Conservation (phyloP, 1,140 invertebrate genomes). For the Homalodisca vitripennis region DNA sequence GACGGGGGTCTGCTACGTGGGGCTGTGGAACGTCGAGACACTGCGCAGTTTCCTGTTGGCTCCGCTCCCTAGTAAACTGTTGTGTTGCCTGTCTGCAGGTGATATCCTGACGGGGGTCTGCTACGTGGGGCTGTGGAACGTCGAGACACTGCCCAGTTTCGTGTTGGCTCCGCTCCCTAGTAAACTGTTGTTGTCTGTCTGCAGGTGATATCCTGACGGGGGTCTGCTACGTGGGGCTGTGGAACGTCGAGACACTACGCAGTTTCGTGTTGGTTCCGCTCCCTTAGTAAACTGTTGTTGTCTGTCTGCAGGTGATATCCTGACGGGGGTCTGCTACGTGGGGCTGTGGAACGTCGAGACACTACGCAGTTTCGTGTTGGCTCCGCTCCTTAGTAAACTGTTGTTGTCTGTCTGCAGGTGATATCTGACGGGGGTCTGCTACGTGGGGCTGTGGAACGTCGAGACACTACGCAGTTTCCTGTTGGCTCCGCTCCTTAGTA, state of each 20-base stretch:
- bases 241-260: constrained; percentile 83
- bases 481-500: constrained; percentile 85
- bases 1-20: constrained; percentile 95
- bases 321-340: constrained; percentile 96
- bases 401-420: too few relatives aligned
- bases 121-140: constrained; percentile 91
- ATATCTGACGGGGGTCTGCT: constrained; percentile 96
- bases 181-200: too few relatives aligned
- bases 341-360: constrained; percentile 90
- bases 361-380: constrained; percentile 83
- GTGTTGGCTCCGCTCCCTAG: constrained; percentile 86
- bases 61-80: too few relatives aligned
- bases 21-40: constrained; percentile 86
- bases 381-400: constrained; percentile 89
- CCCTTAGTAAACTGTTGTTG: too few relatives aligned
- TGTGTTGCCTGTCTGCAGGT: too few relatives aligned
- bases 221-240: constrained; percentile 94
- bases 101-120: constrained; percentile 96
- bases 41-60: constrained; percentile 85
- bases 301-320: constrained; percentile 87
- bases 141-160: constrained; percentile 82
- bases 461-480: constrained; percentile 87
- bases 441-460: constrained; percentile 90
- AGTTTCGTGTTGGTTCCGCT: constrained; percentile 89
- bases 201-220: constrained; percentile 93